Base-by-base conservation (phyloP, 2,113 vertebrate genomes). In the Gobio gobio region DNA sequence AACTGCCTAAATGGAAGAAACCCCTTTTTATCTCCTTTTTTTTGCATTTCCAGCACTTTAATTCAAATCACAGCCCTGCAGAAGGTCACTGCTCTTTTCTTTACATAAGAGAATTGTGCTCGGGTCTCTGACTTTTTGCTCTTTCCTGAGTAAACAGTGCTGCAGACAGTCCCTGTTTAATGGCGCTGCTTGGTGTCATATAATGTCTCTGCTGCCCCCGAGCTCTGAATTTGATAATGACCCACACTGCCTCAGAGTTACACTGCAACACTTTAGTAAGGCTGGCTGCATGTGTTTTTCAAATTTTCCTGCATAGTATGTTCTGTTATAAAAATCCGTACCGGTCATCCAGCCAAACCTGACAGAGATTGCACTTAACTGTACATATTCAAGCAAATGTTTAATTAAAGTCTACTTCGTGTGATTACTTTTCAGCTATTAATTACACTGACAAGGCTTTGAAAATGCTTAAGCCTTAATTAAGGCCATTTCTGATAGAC, bases 401-500 rank as follows among this genome's bases (percentile, higher is more conserved):
- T 87, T 91, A 86, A 93, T 86, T 88, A 86, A 90, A 85, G 81
- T 87, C 85, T 86, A 87, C 83, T 91, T 88, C 86, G 83, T 78
- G 61, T 83, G 82, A 93, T 93, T 90, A 78, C 90, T 92, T 91
- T 75, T 77, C 72, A 82, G 83, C 83, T 84, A 70, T 89, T 90
- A 13, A 79, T 91, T 88, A 91, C 81, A 86, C 78, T 81, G 78
- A 86, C 88, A 90, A 88, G 82, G 79, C 58, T 79, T 85, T 78
- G 64, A 78, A 68, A 74, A 86, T 63, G 79, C 47, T 68, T 36
- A 87, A 85, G 87, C 76, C 77, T 83, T 80, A 79, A 79, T 79
- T 79, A 80, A 63, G 40, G 73, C 68, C 63, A 68, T 83, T 86
- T 59, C 88, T 85, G 87, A 92, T 86, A 83, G 82, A 24, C 91